Conservation (phyloP, 1,140 invertebrate genomes). For the Bombus soroeensis region DNA sequence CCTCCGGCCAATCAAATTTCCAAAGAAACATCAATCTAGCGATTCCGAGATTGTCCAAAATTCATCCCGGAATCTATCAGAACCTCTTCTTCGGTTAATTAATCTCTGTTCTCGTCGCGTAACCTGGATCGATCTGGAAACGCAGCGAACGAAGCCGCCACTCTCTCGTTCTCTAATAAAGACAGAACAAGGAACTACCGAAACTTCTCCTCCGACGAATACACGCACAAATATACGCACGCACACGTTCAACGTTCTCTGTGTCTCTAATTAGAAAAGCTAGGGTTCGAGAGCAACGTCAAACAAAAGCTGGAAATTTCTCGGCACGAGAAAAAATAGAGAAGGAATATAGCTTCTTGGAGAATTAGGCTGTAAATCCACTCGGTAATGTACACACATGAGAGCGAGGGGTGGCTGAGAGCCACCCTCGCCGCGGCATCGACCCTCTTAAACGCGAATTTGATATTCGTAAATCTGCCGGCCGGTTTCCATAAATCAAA, state of each 20-base stretch:
- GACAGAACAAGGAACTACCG: slow-evolving; percentile 26
- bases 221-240: neutral
- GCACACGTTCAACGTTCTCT: neutral
- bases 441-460: slow-evolving; percentile 80
- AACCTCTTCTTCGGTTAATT: slow-evolving; percentile 14
- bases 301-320: neutral
- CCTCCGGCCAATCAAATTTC: neutral
- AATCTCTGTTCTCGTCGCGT: slow-evolving; percentile 9
- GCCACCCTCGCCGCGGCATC: slow-evolving; percentile 60
- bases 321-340: neutral
- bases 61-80: slow-evolving; percentile 9
- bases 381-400: slow-evolving; percentile 69
- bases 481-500: slow-evolving; percentile 82
- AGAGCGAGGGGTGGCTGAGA: slow-evolving; percentile 65
- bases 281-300: neutral
- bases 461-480: slow-evolving; percentile 82
- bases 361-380: slow-evolving; percentile 72
- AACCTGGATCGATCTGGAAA: slow-evolving; percentile 7
- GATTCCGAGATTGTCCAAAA: neutral
- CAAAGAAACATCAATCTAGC: neutral
- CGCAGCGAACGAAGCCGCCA: slow-evolving; percentile 8
- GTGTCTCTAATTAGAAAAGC: slow-evolving; percentile 54
- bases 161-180: neutral
- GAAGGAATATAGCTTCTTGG: slow-evolving; percentile 31
- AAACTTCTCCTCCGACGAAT: slow-evolving; percentile 1